A percentile compares a stretch with the other conserved stretches of the same genome.
Evolutionary conservation across 2,797 vertebrate genomes (phyloP).

Genomic region (Crenuchus spilurus): DNA sequence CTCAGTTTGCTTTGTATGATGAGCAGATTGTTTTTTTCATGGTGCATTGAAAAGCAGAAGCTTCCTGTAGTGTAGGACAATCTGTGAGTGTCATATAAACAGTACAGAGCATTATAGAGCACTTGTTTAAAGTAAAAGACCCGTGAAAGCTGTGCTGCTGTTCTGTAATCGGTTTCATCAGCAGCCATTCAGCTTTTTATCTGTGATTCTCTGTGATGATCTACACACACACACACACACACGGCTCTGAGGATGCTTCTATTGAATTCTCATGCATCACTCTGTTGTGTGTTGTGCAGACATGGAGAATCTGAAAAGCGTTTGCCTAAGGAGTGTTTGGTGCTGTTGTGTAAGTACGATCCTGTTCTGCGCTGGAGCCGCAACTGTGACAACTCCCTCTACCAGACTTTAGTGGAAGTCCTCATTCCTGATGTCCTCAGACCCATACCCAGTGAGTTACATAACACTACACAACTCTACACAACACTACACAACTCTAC

Average conservation of each 20-base stretch:
- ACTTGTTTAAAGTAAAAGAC: no score
- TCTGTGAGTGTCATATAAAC: no score
- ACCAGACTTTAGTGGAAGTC: constrained; percentile 92
- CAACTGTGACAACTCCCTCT: constrained; percentile 89
- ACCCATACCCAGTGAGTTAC: constrained; percentile 90
- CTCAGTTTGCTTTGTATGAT: no score
- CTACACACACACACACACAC: not conserved
- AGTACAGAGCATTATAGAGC: no score
- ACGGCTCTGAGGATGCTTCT: not conserved
- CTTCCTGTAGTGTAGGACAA: no score
- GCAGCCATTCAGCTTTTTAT: no score
- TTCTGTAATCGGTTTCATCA: no score
- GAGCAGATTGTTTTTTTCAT: no score
- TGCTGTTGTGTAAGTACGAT: constrained; percentile 89
- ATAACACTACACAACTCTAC: not conserved
- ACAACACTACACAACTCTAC: not conserved
- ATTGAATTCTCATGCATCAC: not conserved
- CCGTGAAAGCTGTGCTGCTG: no score
- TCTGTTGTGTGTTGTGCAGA: constrained; percentile 60
- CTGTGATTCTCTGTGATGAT: no score
- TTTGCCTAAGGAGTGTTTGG: constrained; percentile 86
- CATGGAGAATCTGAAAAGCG: constrained; percentile 90
- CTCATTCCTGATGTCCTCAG: constrained; percentile 91
- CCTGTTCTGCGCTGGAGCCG: constrained; percentile 87
- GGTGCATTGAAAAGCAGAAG: no score